Evolutionary conservation across 1,140 invertebrate genomes (phyloP).

Genomic region (Akabosia matsudoensis): DNA sequence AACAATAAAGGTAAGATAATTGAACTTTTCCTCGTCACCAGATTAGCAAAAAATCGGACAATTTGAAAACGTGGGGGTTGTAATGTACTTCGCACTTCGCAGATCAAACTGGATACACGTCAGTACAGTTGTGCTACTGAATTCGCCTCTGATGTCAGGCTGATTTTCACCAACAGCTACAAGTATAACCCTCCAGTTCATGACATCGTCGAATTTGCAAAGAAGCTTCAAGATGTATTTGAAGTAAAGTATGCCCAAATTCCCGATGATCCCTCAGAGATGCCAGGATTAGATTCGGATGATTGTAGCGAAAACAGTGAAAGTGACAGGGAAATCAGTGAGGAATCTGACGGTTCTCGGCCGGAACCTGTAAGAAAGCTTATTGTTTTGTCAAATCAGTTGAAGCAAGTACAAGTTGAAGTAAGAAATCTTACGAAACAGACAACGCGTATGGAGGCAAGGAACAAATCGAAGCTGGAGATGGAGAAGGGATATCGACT

Average conservation of each 20-base stretch:
- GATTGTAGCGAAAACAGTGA: constrained; percentile 54
- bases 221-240: constrained; percentile 95
- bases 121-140: constrained; percentile 87
- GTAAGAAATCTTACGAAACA: constrained; percentile 83
- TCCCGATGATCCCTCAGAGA: constrained; percentile 68
- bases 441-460: constrained; percentile 63
- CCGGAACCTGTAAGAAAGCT: constrained; percentile 77
- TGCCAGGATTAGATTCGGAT: neutral
- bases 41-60: neutral
- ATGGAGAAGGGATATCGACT: constrained; percentile 58
- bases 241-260: constrained; percentile 87
- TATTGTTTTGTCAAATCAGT: constrained; percentile 82
- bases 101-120: constrained; percentile 89
- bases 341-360: constrained; percentile 74
- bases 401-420: constrained; percentile 86
- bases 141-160: constrained; percentile 90
- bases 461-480: constrained; percentile 67
- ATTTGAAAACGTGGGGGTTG: neutral
- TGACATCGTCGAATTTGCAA: constrained; percentile 94
- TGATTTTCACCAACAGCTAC: constrained; percentile 99
- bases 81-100: constrained; percentile 46
- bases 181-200: constrained; percentile 97
- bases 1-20: constrained; percentile 76
- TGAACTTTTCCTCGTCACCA: neutral
- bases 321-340: constrained; percentile 63